A percentile compares a stretch with the other conserved stretches of the same genome.
These are phyloP conservation scores for Eristalis pertinax DNA, from an alignment of 2,888 invertebrate genomes.

Conservation along the genomic window DNA sequence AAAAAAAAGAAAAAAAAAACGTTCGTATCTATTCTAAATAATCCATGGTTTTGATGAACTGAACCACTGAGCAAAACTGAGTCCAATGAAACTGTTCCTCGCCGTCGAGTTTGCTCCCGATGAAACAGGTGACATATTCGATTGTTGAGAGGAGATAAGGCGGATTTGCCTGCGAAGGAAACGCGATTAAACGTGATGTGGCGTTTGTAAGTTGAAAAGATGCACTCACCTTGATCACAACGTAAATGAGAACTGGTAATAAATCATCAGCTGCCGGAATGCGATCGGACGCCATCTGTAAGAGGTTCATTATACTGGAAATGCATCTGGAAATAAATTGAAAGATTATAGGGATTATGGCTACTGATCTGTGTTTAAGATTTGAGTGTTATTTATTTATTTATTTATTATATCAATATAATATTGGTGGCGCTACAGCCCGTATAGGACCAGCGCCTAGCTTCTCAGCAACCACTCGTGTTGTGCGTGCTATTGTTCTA, in stretches of 20 bases:
- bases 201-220: background rate
- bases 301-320: conserved; percentile 95
- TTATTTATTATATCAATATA: too few species aligned
- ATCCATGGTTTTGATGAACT: conserved; percentile 98
- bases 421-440: too few species aligned
- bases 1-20: too few species aligned
- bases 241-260: conserved; percentile 97
- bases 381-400: too few species aligned
- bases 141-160: conserved; percentile 96
- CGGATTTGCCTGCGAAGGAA: conserved; percentile 90
- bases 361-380: too few species aligned
- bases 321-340: conserved; percentile 85
- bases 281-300: conserved; percentile 91
- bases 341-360: background rate
- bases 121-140: conserved; percentile 97
- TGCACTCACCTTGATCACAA: conserved; percentile 91
- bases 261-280: conserved; percentile 97
- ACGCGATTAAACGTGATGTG: background rate
- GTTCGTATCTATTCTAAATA: conserved; percentile 74
- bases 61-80: conserved; percentile 97
- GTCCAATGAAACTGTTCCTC: conserved; percentile 99
- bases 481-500: too few species aligned
- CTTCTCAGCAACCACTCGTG: too few species aligned
- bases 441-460: too few species aligned
- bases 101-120: conserved; percentile 90